phyloP scores from a whole-genome alignment of 1,140 invertebrate genomes.

The Trichonephila clavipes region DNA sequence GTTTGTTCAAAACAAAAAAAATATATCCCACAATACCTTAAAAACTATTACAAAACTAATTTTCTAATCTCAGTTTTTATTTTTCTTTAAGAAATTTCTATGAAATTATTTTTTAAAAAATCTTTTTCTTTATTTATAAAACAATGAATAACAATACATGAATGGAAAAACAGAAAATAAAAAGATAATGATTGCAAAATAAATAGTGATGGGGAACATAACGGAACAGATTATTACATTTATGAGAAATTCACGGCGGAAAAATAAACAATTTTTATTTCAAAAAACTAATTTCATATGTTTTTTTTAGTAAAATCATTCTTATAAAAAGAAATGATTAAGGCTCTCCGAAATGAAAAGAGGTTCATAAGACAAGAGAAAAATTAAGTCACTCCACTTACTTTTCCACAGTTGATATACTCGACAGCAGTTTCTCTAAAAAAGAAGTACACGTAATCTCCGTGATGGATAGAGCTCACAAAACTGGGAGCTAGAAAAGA shows the following conservation, averaged over 20 bases:
- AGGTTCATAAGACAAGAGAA: not conserved
- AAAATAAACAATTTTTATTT: not conserved
- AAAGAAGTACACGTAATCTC: slow-evolving; percentile 98
- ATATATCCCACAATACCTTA: too few species aligned
- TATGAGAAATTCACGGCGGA: not conserved
- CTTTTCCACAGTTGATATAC: slow-evolving; percentile 97
- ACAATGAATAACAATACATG: too few species aligned
- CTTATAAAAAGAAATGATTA: not conserved
- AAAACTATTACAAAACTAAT: too few species aligned
- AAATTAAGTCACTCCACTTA: slow-evolving; percentile 26
- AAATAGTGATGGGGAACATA: too few species aligned
- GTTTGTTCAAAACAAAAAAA: too few species aligned
- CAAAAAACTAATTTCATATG: not conserved
- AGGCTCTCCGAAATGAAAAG: not conserved
- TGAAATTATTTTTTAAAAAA: too few species aligned
- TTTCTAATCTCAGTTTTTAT: too few species aligned
- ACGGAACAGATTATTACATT: not conserved
- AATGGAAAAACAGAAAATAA: too few species aligned
- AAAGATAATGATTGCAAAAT: too few species aligned
- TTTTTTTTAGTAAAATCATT: not conserved
- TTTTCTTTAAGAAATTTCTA: too few species aligned
- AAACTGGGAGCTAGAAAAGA: slow-evolving; percentile 94
- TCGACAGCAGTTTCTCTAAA: slow-evolving; percentile 98
- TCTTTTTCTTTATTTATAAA: too few species aligned
- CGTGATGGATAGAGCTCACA: slow-evolving; percentile 94